Evolutionary conservation across 1,140 invertebrate species (phyloP).

Genomic region (Drosophila paulistorum): DNA sequence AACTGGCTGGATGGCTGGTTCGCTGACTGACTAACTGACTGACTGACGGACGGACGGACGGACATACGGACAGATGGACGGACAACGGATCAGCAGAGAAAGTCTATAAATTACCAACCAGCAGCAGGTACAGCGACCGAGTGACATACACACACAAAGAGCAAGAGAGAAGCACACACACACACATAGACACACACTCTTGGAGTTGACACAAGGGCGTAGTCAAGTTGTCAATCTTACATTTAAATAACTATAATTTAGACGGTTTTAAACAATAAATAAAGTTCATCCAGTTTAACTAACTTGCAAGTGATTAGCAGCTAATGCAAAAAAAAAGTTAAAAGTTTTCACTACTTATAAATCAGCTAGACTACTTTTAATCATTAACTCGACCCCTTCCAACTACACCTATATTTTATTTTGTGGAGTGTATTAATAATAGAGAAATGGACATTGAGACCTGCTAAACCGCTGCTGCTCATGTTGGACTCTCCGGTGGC

Average conservation of each 20-base stretch:
- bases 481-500: background rate
- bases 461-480: conserved; percentile 18
- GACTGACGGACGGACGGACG: background rate
- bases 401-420: background rate
- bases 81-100: conserved; percentile 62
- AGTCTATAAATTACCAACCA: conserved; percentile 73
- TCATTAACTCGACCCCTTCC: background rate
- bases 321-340: too few species aligned
- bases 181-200: background rate
- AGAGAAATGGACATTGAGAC: conserved; percentile 31
- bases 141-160: conserved; percentile 61
- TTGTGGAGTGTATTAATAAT: background rate
- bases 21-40: background rate
- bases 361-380: too few species aligned
- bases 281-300: too few species aligned
- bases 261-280: too few species aligned
- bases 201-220: background rate
- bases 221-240: background rate
- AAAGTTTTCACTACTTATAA: too few species aligned
- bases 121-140: conserved; percentile 53
- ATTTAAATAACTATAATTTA: too few species aligned
- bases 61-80: background rate
- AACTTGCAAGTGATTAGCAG: too few species aligned
- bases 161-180: conserved; percentile 1
- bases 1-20: background rate